phyloP scores from a whole-genome alignment of 2,113 vertebrate genomes.

The Cyprinodon variegatus region DNA sequence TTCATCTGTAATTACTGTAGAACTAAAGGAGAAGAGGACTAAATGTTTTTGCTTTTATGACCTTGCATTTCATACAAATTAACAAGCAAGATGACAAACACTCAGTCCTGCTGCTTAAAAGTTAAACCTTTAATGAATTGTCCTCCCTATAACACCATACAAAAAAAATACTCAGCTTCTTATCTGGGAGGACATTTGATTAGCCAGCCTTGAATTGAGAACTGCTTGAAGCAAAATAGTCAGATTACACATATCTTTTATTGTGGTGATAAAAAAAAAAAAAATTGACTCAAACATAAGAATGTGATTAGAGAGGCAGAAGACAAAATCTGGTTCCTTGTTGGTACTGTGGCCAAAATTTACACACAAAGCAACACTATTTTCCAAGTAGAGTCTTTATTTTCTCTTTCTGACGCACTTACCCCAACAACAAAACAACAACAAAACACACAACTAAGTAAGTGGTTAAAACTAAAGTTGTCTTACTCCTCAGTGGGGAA shows the following conservation, averaged over 20 bases:
- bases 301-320: slow-evolving; percentile 73
- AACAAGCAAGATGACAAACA: not conserved
- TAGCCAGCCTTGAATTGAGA: slow-evolving; percentile 10
- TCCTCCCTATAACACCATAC: not conserved
- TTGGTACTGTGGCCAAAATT: slow-evolving; percentile 69
- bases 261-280: slow-evolving; percentile 39
- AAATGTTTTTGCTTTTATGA: not conserved
- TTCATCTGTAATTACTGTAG: not conserved
- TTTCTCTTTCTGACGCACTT: not conserved
- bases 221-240: slow-evolving; percentile 55
- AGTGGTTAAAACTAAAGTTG: not conserved
- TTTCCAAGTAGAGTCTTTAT: slow-evolving; percentile 35
- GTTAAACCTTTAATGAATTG: not conserved
- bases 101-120: no score
- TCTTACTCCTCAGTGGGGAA: no score
- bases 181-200: slow-evolving; percentile 29
- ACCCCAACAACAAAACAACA: not conserved
- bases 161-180: not conserved
- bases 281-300: slow-evolving; percentile 71
- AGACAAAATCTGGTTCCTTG: slow-evolving; percentile 73
- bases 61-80: not conserved
- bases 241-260: slow-evolving; percentile 70
- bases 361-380: slow-evolving; percentile 50
- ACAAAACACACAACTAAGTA: not conserved
- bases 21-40: not conserved